phyloP scores from a whole-genome alignment of 2,797 vertebrate genomes.

The Melanotaenia parkinsoni region DNA sequence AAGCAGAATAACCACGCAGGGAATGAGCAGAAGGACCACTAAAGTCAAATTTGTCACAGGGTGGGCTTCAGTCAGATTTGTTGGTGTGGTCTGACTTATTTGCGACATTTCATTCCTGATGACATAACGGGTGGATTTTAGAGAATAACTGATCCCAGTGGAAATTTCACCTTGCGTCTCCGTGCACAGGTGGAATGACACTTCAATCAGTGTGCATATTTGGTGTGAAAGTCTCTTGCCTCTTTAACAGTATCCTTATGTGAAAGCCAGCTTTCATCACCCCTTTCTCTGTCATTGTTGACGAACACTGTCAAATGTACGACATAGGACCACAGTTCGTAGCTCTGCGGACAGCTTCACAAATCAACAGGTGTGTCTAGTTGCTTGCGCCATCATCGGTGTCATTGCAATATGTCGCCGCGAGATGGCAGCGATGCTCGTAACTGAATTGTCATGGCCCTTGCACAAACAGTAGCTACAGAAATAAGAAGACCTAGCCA shows the following conservation, averaged over 20 bases:
- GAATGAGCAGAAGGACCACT: constrained; percentile 82
- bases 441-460: not conserved
- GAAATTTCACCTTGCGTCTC: constrained; percentile 24
- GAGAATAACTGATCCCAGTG: constrained; percentile 36
- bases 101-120: constrained; percentile 81
- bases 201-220: constrained; percentile 65
- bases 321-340: not conserved
- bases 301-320: not conserved
- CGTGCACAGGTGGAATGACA: constrained; percentile 60
- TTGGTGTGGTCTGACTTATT: constrained; percentile 48
- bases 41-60: constrained; percentile 75
- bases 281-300: not conserved
- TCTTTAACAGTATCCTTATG: constrained; percentile 7
- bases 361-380: constrained; percentile 59
- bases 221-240: not conserved
- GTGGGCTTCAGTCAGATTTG: constrained; percentile 58
- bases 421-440: constrained; percentile 48
- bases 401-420: not conserved
- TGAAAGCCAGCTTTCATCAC: not conserved
- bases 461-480: not conserved
- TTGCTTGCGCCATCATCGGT: constrained; percentile 19
- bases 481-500: not conserved
- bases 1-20: constrained; percentile 83
- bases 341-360: not conserved
- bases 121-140: constrained; percentile 40